Base-by-base conservation (phyloP, 2,888 invertebrate genomes). In the Leucophenga montana region DNA sequence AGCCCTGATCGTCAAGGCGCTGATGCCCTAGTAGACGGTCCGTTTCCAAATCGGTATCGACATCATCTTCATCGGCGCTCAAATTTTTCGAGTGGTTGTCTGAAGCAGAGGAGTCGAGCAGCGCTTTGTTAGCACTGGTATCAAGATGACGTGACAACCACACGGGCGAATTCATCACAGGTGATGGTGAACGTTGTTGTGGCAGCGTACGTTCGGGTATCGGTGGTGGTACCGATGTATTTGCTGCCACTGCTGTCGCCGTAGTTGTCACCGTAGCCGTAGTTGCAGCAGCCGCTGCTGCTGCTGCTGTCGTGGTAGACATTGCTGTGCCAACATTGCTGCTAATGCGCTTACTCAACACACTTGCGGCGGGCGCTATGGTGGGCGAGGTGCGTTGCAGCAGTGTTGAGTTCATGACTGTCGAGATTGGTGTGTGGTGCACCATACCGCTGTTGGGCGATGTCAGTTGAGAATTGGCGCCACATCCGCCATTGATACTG, bases 41-140 rank as follows among this genome's bases (percentile, higher is more conserved):
- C n/a, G 98, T 98, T 90, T 98, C 98, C 79, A 98, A 92, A 88
- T 99, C 98, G 0, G 98, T 99, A 86, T 98, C 98, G 31, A 97
- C 96, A 89, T 97, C 97, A 87, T 94, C 95, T 92, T 90, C 86
- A 85, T 90, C 90, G 1, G 92, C 93, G 79, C 93, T 94, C 54
- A 91, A 90, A 14, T 91, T 92, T 88, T 93, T 94, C 50, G 91
- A 90, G 20, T 90, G 91, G 1, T 91, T 91, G 71, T 92, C 93
- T 61, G 85, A 82, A 22, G 82, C 72, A 27, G 85, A 79, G 31
- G 79, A 73, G 39, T 87, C 87, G 2, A 86, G 77, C 57, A 86
- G 75, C 16, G 78, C 80, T 65, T 87, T 87, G 33, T 76, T 79
- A 4, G 76, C 27, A 16, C 20, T 76, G 16, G 74, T 81, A 18